Evolutionary conservation across 2,113 vertebrate species (phyloP), one percentile per base, ranked within the genome.

Genomic region (Spea multiplicata): DNA sequence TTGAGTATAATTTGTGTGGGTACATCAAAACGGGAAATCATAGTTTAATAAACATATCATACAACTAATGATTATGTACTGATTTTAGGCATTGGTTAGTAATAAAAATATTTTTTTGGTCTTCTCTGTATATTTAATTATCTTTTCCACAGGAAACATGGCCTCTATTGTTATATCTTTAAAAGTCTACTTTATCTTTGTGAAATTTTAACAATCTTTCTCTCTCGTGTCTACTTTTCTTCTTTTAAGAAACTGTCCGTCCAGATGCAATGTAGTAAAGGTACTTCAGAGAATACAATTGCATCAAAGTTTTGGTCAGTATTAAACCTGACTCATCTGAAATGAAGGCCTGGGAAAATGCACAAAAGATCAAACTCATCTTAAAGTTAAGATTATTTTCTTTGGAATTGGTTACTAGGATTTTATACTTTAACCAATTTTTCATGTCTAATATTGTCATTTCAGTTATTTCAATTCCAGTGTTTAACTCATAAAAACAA

Each of bases 281-380:
- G 61, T 72, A 72, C 76, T 72, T 78, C 65, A 72, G 76, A 69
- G 61, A 78, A 78, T 72, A 78, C 47, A 78, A 78, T 66, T 78
- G 72, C 69, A 78, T 78, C 69, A 66, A 47, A 47, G 59, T 78
- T 78, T n/a, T 78, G 76, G 76, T 72, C 76, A 71, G 76, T 78
- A 78, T 78, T 78, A 78, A 71, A 78, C 48, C 59, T 78, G 76
- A 78, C 76, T 78, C 61, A 66, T 66, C 61, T 72, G 76, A 78
- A 78, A 78, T 78, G 76, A 72, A 78, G 55, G 76, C 64, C 68
- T 66, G 55, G 48, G 61, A 78, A 66, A 78, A 78, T 66, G 76
- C 65, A 72, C 76, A 78, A 78, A 78, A 78, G 76, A 78, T 78
- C 76, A 78, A 78, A 78, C 76, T 78, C 69, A 71, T 78, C 69